Evolutionary conservation across 2,888 invertebrate species (phyloP).

Genomic region (Cephus runcator): DNA sequence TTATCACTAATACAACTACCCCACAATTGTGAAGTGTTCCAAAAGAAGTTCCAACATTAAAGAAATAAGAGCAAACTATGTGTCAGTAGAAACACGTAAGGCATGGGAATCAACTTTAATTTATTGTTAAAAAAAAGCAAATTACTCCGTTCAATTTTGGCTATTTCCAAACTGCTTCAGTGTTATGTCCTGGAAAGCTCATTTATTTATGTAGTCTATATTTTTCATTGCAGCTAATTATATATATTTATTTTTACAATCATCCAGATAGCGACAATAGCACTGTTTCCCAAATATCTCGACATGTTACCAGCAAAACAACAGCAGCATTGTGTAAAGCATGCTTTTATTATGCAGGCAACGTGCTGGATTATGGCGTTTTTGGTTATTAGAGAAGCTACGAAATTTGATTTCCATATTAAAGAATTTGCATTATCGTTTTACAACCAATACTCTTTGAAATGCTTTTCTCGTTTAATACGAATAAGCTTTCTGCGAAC

Average conservation of each 20-base stretch:
- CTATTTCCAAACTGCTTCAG: background rate
- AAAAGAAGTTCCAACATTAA: constrained; percentile 15
- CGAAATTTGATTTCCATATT: background rate
- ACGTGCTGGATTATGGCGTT: too few species aligned
- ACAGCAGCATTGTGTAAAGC: too few species aligned
- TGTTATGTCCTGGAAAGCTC: background rate
- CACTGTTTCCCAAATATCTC: too few species aligned
- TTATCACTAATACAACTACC: constrained; percentile 33
- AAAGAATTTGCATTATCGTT: background rate
- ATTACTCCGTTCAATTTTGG: background rate
- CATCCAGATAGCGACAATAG: too few species aligned
- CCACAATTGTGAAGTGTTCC: constrained; percentile 36
- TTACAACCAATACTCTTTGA: background rate
- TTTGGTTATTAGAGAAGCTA: background rate
- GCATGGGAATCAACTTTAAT: background rate
- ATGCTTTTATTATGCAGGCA: too few species aligned
- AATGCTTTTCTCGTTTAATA: background rate
- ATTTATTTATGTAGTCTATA: background rate
- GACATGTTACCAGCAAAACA: too few species aligned
- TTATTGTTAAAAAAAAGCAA: background rate
- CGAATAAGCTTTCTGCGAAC: background rate
- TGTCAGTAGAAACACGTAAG: background rate
- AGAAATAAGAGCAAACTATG: background rate
- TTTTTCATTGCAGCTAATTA: background rate
- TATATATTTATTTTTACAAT: background rate